Base-by-base conservation (phyloP, 2,888 invertebrate species). In the Ophioninae sp. region DNA sequence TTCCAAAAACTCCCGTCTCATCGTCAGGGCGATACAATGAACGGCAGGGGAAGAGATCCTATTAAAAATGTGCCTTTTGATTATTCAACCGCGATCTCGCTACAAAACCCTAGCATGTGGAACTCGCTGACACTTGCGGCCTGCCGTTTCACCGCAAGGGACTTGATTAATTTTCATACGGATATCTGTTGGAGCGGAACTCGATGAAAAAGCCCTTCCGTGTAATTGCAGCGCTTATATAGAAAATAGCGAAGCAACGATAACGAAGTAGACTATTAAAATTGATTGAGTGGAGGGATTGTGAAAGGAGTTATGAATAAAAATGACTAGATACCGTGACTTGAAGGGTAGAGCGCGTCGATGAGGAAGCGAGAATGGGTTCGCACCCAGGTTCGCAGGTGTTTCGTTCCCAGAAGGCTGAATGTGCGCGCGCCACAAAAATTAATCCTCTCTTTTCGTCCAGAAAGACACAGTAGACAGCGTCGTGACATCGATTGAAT, bases 401-500 rank as follows among this genome's bases (percentile, higher is more conserved):
- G 84, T 69, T 84, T 79, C 81, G 67, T 84, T 84, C 84, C 82
- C 84, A 84, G 82, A 79, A 73, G 65, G 51, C 61, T 23, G 51
- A 61, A 67, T 58, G 41, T 6, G 51, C 6, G 68, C 63, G 80
- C 68, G 75, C 51, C 51, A 44, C 58, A 39, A 23, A n/a, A 69
- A 63, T 81, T 78, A 65, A 44, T 73, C 67, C 61, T 79, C 61
- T 82, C 84, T 75, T 7, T 23, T 80, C 83, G 85, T 83, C 80
- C 82, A 82, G 76, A 72, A 82, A 84, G 23, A 61, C 82, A 80
- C 80, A 75, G 82, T 83, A 86, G 83, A 83, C 85, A 51, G 83
- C 83, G 84, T 86, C 65, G 78, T 83, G 85, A 85, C 80, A 79
- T 82, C 81, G 81, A 77, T 85, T 85, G 81, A 85, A 82, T 86